Conservation (phyloP, 2,888 invertebrate species). For the Chymomyza caudatula region DNA sequence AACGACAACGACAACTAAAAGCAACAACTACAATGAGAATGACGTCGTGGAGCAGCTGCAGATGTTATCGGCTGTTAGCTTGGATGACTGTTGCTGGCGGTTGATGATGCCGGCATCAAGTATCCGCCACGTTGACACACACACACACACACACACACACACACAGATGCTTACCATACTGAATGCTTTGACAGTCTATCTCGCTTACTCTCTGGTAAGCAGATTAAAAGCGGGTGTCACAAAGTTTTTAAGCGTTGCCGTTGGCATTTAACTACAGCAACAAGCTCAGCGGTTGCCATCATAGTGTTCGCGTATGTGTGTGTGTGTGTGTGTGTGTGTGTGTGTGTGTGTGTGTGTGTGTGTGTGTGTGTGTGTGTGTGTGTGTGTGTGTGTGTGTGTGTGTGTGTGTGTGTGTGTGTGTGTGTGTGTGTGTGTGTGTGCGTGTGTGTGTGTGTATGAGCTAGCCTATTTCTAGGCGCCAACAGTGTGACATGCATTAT, state of each 20-base stretch:
- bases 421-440: too few species aligned
- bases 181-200: background rate
- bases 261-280: constrained; percentile 25
- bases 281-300: constrained; percentile 11
- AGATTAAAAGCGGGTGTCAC: constrained; percentile 37
- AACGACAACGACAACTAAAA: background rate
- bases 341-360: too few species aligned
- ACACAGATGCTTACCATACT: background rate
- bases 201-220: background rate
- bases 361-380: too few species aligned
- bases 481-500: constrained; percentile 40
- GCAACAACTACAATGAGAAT: background rate
- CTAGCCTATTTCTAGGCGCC: background rate
- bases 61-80: constrained; percentile 1
- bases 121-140: constrained; percentile 10
- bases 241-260: constrained; percentile 32
- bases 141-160: background rate
- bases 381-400: too few species aligned
- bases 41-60: background rate
- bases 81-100: background rate
- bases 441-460: too few species aligned
- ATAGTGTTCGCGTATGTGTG: too few species aligned
- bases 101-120: constrained; percentile 6
- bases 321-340: background rate
- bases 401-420: too few species aligned